Evolutionary conservation across 1,140 invertebrate genomes (phyloP).

Genomic region (Chlorops oryzae): DNA sequence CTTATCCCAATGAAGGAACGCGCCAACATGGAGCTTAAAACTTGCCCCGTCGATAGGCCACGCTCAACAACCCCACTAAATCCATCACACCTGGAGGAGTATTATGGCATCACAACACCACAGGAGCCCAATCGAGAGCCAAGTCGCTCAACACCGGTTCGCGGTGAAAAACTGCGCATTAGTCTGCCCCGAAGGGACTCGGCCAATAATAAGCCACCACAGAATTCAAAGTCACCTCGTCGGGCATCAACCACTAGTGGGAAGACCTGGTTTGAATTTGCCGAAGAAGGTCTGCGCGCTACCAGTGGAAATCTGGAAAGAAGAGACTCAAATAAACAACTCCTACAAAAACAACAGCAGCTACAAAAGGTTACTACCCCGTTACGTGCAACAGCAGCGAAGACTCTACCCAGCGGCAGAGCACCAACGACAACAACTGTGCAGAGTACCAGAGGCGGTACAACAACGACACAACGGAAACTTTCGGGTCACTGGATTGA

Average conservation of each 20-base stretch:
- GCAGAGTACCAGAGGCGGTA: not conserved
- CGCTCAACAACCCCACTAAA: conserved; percentile 77
- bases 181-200: conserved; percentile 59
- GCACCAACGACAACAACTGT: conserved; percentile 5
- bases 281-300: conserved; percentile 52
- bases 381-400: not conserved
- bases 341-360: conserved; percentile 21
- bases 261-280: conserved; percentile 59
- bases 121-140: not conserved
- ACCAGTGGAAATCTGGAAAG: conserved; percentile 32
- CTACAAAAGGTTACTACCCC: too few species aligned
- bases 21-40: conserved; percentile 61
- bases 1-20: conserved; percentile 75
- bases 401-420: not conserved
- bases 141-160: conserved; percentile 19
- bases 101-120: conserved; percentile 44
- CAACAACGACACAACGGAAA: conserved; percentile 24
- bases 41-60: conserved; percentile 79
- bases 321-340: conserved; percentile 38
- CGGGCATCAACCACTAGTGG: conserved; percentile 49
- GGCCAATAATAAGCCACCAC: conserved; percentile 33
- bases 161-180: conserved; percentile 62
- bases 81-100: conserved; percentile 72
- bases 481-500: conserved; percentile 68
- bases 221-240: conserved; percentile 48